These are phyloP conservation scores for Leptoteleia sp. DNA, from an alignment of 1,140 invertebrate species.

Conservation along the genomic window DNA sequence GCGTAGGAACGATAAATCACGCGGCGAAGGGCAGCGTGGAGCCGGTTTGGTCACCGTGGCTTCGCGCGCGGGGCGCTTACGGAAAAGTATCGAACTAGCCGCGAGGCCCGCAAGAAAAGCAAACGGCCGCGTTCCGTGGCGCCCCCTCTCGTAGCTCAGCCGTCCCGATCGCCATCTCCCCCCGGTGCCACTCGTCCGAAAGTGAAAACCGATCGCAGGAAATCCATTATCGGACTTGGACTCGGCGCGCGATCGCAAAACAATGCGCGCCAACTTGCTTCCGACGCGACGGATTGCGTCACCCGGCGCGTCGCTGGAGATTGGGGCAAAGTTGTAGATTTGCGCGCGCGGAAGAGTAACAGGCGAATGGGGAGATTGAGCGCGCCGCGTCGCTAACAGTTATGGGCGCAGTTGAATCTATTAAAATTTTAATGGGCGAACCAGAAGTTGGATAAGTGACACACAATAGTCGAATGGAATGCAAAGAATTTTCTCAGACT, in stretches of 20 bases:
- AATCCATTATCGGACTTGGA: conserved; percentile 28
- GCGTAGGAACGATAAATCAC: conserved; percentile 64
- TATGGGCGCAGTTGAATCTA: conserved; percentile 8
- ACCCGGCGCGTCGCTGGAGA: no score
- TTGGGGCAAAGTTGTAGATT: conserved; percentile 3
- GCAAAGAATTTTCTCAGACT: conserved; percentile 28
- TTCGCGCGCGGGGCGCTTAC: conserved; percentile 56
- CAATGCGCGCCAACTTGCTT: conserved; percentile 26
- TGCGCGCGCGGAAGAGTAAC: not conserved
- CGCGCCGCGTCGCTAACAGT: not conserved
- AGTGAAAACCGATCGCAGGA: conserved; percentile 41
- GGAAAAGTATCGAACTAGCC: conserved; percentile 69
- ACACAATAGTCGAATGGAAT: conserved; percentile 29
- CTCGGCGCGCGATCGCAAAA: conserved; percentile 19
- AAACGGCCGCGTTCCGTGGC: conserved; percentile 71
- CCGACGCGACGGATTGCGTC: conserved; percentile 4
- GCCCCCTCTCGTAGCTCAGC: conserved; percentile 69
- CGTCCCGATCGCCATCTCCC: not conserved
- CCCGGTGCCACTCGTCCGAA: not conserved
- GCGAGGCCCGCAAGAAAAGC: conserved; percentile 67
- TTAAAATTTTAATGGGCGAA: conserved; percentile 35
- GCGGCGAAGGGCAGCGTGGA: conserved; percentile 38
- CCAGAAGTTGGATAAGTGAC: conserved; percentile 21
- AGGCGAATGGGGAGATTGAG: not conserved
- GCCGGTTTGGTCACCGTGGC: conserved; percentile 59